Evolutionary conservation across 2,113 vertebrate species (phyloP).

Genomic region (Brienomyrus brachyistius): DNA sequence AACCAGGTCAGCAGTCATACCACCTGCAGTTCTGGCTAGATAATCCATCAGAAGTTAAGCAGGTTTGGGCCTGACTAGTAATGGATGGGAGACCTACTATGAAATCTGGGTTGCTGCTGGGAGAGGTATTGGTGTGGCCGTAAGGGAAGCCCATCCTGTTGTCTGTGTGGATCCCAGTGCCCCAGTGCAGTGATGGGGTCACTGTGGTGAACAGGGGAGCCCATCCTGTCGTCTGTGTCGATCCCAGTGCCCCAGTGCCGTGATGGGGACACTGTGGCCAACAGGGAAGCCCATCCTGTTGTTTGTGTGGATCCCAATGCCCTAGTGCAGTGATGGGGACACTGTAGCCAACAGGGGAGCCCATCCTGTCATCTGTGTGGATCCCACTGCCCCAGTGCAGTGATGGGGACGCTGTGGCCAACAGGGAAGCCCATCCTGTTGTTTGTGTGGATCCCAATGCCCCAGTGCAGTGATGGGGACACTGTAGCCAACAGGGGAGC

Average conservation of each 20-base stretch:
- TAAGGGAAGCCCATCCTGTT: no score
- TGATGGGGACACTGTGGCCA: no score
- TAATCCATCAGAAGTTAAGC: not conserved
- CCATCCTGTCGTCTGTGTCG: no score
- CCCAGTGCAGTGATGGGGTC: no score
- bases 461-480: not conserved
- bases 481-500: not conserved
- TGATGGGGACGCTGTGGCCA: no score
- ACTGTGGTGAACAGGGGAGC: not conserved
- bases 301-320: not conserved
- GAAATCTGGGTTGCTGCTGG: not conserved
- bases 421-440: not conserved
- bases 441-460: not conserved
- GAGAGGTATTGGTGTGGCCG: no score
- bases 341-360: not conserved
- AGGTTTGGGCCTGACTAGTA: not conserved
- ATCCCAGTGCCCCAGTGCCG: no score
- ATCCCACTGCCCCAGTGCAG: no score
- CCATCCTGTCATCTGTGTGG: no score
- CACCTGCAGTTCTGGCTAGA: not conserved
- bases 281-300: not conserved
- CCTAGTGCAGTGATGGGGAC: not conserved
- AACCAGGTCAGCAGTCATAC: not conserved
- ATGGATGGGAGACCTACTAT: not conserved
- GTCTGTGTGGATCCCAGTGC: no score